A percentile compares a stretch with the other conserved stretches of the same genome.
These are phyloP conservation scores for Oreocharis arfaki DNA, from an alignment of 2,113 vertebrate species.

Conservation along the genomic window DNA sequence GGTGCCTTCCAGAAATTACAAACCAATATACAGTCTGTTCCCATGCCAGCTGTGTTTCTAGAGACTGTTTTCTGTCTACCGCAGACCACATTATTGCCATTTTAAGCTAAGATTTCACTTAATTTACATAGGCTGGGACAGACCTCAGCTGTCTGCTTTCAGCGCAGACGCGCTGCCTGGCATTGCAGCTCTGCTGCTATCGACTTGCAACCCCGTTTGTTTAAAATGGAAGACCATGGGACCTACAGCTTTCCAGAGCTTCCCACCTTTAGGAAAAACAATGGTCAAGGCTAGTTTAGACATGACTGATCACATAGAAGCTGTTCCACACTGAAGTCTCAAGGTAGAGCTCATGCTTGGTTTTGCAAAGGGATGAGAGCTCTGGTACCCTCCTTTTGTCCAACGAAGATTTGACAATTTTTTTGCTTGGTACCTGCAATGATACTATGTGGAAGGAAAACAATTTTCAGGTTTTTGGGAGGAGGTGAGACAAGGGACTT, in stretches of 20 bases:
- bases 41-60: background rate
- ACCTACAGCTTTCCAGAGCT: background rate
- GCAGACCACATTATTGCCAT: background rate
- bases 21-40: background rate
- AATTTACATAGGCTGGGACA: background rate
- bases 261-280: background rate
- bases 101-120: background rate
- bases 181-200: background rate
- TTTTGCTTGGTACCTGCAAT: background rate
- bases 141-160: background rate
- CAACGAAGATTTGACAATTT: background rate
- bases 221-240: background rate
- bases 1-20: background rate
- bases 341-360: rapidly evolving
- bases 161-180: rapidly evolving
- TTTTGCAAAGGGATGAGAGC: background rate
- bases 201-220: rapidly evolving
- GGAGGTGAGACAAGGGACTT: background rate
- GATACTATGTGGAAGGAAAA: background rate
- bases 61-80: background rate
- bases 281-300: background rate
- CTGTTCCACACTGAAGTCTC: background rate
- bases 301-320: background rate
- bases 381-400: background rate
- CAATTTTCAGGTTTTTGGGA: background rate